Conservation (phyloP, 2,888 invertebrate species). For the Melanargia galathea region DNA sequence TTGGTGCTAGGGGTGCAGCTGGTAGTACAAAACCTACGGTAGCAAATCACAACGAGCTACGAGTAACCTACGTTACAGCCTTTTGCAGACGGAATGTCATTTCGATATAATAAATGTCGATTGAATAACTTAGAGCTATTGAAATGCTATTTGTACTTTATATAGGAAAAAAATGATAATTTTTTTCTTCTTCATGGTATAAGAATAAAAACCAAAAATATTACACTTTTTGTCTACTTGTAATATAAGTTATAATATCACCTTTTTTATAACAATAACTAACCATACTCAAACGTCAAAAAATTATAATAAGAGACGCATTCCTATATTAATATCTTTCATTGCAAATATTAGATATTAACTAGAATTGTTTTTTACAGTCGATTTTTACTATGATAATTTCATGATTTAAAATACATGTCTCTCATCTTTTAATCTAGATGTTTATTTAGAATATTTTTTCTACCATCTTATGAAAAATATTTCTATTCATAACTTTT, state of each 20-base stretch:
- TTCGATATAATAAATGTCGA: slow-evolving; percentile 1
- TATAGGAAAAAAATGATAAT: background rate
- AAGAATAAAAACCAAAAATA: background rate
- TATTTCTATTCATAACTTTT: background rate
- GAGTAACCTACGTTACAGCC: slow-evolving; percentile 31
- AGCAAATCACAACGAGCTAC: slow-evolving; percentile 21
- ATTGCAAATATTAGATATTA: no score
- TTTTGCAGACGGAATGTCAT: slow-evolving; percentile 29
- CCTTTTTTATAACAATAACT: no score
- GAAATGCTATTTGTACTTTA: slow-evolving; percentile 16
- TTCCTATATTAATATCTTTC: no score
- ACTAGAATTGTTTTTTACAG: no score
- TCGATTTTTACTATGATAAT: background rate
- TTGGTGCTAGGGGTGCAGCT: slow-evolving; percentile 1
- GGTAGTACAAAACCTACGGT: slow-evolving; percentile 23
- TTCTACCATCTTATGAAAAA: background rate
- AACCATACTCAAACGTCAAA: no score
- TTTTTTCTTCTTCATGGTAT: background rate
- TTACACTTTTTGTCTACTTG: no score
- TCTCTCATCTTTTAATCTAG: background rate
- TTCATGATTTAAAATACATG: background rate
- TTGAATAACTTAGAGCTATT: background rate
- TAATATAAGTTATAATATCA: no score
- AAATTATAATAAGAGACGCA: no score
- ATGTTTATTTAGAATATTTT: background rate